Percentiles rank a stretch among this genome's conserved stretches.
These are phyloP conservation scores for Sebastes trivittatus DNA, from an alignment of 2,797 vertebrate genomes.

Conservation along the genomic window DNA sequence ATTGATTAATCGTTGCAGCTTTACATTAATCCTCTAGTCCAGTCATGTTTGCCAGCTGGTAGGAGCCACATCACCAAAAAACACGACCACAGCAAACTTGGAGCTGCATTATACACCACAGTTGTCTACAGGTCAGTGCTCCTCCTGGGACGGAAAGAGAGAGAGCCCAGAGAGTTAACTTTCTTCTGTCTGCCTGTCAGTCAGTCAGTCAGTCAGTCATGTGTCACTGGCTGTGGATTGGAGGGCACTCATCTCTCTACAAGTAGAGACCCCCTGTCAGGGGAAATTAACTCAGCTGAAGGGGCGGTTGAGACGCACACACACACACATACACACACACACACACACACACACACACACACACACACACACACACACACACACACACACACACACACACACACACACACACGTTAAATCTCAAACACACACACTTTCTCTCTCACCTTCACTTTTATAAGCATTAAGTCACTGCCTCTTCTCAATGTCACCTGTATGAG, in stretches of 20 bases:
- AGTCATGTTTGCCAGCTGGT: neutral
- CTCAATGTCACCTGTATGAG: neutral
- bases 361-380: neutral
- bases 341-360: neutral
- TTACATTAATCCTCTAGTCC: neutral
- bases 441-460: neutral
- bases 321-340: neutral
- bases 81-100: neutral
- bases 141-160: neutral
- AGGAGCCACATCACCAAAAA: neutral
- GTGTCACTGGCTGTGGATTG: slow-evolving; percentile 43
- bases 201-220: slow-evolving; percentile 35
- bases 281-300: slow-evolving; percentile 53
- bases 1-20: too few relatives aligned
- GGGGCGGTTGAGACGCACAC: neutral
- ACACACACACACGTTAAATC: neutral
- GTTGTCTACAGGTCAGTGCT: neutral
- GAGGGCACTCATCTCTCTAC: slow-evolving; percentile 26
- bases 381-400: neutral
- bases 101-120: neutral
- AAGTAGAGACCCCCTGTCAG: slow-evolving; percentile 33
- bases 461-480: neutral
- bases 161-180: neutral
- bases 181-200: slow-evolving; percentile 8
- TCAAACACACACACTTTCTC: neutral